These are phyloP conservation scores for Mesopsocus fuscifrons DNA, from an alignment of 2,888 invertebrate genomes.

Conservation along the genomic window DNA sequence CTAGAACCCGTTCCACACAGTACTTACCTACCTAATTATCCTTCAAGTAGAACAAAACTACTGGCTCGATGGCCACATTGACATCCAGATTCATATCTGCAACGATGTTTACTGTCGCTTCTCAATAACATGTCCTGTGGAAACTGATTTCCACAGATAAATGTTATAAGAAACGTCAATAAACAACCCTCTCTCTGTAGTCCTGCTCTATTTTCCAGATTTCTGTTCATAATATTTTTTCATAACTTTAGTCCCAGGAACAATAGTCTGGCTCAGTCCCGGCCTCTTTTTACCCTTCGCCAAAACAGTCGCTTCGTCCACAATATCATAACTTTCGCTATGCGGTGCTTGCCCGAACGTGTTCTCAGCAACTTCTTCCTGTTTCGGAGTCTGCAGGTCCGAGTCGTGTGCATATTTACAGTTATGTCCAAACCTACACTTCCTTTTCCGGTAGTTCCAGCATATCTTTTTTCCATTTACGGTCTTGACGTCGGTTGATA, in stretches of 20 bases:
- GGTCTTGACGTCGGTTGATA: constrained; percentile 45
- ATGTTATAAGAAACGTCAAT: too few relatives aligned
- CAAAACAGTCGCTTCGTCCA: constrained; percentile 29
- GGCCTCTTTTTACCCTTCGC: constrained; percentile 46
- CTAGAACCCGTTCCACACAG: too few relatives aligned
- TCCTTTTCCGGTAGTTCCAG: constrained; percentile 81
- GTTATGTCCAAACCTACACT: constrained; percentile 78
- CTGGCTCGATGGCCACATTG: too few relatives aligned
- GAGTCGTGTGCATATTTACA: constrained; percentile 86
- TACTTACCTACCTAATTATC: too few relatives aligned
- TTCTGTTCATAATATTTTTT: constrained; percentile 53
- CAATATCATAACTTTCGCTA: constrained; percentile 9
- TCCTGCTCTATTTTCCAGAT: constrained; percentile 17
- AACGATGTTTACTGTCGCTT: too few relatives aligned
- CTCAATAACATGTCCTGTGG: too few relatives aligned
- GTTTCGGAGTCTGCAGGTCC: constrained; percentile 39
- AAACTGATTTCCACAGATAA: too few relatives aligned
- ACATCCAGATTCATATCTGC: too few relatives aligned
- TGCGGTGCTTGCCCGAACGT: not conserved
- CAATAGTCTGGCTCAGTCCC: constrained; percentile 52
- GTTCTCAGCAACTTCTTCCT: constrained; percentile 4
- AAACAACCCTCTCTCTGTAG: too few relatives aligned
- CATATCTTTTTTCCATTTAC: constrained; percentile 80
- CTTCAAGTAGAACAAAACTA: too few relatives aligned
- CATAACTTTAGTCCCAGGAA: constrained; percentile 72